Conservation (phyloP, 2,888 invertebrate genomes). For the Scrobipalpa atriplicella region DNA sequence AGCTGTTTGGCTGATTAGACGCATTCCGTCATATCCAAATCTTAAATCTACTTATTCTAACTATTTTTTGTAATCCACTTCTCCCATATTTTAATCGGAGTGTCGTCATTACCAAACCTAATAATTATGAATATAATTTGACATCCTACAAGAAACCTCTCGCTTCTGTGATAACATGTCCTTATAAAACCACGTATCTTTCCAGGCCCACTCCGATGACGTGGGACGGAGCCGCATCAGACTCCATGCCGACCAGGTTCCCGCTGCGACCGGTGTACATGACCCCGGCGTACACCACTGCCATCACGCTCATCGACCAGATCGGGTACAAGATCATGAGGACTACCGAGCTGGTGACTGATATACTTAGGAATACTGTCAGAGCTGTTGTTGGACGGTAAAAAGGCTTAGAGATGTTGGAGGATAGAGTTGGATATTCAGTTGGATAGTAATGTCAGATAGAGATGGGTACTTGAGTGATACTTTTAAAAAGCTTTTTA, state of each 20-base stretch:
- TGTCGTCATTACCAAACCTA: too few species aligned
- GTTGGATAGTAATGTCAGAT: neutral
- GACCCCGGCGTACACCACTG: constrained; percentile 62
- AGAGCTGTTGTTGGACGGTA: constrained; percentile 71
- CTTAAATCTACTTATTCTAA: too few species aligned
- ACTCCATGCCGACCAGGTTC: constrained; percentile 60
- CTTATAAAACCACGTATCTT: neutral
- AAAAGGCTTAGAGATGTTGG: neutral
- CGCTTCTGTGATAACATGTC: neutral
- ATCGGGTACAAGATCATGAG: constrained; percentile 76
- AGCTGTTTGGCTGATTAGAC: too few species aligned
- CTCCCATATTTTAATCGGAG: too few species aligned
- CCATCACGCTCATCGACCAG: constrained; percentile 74
- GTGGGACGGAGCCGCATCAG: constrained; percentile 55
- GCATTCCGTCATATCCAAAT: too few species aligned
- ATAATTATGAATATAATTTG: too few species aligned
- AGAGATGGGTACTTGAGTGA: neutral
- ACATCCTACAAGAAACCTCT: too few species aligned
- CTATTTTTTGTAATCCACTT: too few species aligned
- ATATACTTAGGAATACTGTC: constrained; percentile 72
- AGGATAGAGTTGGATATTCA: neutral
- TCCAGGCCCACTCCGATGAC: constrained; percentile 50
- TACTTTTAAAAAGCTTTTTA: neutral
- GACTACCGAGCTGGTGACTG: constrained; percentile 75
- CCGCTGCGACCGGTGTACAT: constrained; percentile 57